Evolutionary conservation across 2,888 invertebrate species (phyloP).

Genomic region (Myopa tessellatipennis): DNA sequence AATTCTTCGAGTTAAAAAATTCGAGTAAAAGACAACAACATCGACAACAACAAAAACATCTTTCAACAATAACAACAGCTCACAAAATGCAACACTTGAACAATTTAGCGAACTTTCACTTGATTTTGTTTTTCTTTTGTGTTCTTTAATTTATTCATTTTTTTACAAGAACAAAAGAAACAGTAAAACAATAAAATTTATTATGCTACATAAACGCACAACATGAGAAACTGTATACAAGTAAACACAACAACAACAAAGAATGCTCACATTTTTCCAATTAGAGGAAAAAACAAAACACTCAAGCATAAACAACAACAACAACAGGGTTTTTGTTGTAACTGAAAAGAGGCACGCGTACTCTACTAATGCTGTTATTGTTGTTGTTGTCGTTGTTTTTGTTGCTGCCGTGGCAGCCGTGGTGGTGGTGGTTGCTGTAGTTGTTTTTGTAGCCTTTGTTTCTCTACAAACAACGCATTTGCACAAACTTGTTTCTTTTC

Average conservation of each 20-base stretch:
- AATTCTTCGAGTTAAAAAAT: too few relatives aligned
- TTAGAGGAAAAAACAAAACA: not conserved
- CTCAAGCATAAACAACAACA: too few relatives aligned
- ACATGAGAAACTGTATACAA: not conserved
- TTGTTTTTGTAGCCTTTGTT: conserved; percentile 6
- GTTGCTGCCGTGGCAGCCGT: not conserved
- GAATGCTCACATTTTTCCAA: not conserved
- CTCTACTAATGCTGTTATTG: too few relatives aligned
- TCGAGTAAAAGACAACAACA: not conserved
- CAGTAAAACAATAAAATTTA: too few relatives aligned
- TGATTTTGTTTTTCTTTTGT: not conserved
- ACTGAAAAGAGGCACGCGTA: too few relatives aligned
- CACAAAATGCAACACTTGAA: conserved; percentile 5
- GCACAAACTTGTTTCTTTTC: not conserved
- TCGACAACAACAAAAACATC: not conserved
- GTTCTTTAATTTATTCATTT: too few relatives aligned
- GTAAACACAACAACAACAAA: not conserved
- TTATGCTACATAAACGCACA: not conserved
- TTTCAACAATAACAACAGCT: not conserved
- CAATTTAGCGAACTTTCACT: conserved; percentile 9
- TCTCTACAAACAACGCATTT: not conserved
- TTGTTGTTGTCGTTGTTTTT: too few relatives aligned
- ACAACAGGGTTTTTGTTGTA: too few relatives aligned
- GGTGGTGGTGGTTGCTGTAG: not conserved
- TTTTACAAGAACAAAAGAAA: too few relatives aligned